A percentile compares a stretch with the other conserved stretches of the same genome.
These are phyloP conservation scores for Suncus etruscus DNA, from an alignment of 2,113 vertebrate species.

Conservation along the genomic window DNA sequence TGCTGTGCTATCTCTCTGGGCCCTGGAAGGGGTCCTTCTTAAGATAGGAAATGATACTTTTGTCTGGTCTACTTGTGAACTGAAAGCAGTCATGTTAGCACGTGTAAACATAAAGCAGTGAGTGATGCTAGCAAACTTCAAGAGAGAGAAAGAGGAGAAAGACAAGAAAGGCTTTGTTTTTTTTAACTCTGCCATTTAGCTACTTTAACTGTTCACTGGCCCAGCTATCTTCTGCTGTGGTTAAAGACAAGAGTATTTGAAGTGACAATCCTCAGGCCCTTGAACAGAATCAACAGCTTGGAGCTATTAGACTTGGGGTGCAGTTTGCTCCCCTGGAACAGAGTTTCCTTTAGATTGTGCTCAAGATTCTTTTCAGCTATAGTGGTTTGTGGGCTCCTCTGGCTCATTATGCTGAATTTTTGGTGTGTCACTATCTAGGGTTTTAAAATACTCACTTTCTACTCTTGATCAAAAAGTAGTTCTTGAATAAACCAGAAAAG, in stretches of 20 bases:
- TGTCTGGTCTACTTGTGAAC: background rate
- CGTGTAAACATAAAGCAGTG: too few species aligned
- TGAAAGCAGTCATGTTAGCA: too few species aligned
- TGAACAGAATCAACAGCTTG: background rate
- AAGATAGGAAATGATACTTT: background rate
- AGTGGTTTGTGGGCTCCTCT: background rate
- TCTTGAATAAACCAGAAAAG: background rate
- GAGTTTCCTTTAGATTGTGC: background rate
- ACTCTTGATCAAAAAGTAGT: background rate
- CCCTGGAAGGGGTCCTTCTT: background rate
- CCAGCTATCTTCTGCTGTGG: background rate
- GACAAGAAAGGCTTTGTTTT: background rate
- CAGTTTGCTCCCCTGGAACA: background rate
- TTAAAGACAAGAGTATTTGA: background rate
- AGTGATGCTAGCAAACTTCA: background rate
- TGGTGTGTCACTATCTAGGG: background rate
- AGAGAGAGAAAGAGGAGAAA: background rate
- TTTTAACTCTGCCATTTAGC: background rate
- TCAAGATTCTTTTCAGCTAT: background rate
- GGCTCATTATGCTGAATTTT: background rate
- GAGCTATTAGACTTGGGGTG: background rate
- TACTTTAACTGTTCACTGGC: background rate
- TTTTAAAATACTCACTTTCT: background rate
- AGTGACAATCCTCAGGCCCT: background rate
- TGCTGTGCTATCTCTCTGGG: too few species aligned